A percentile compares a stretch with the other conserved stretches of the same genome.
Evolutionary conservation across 2,888 invertebrate genomes (phyloP).

Genomic region (Agriopis aurantiaria): DNA sequence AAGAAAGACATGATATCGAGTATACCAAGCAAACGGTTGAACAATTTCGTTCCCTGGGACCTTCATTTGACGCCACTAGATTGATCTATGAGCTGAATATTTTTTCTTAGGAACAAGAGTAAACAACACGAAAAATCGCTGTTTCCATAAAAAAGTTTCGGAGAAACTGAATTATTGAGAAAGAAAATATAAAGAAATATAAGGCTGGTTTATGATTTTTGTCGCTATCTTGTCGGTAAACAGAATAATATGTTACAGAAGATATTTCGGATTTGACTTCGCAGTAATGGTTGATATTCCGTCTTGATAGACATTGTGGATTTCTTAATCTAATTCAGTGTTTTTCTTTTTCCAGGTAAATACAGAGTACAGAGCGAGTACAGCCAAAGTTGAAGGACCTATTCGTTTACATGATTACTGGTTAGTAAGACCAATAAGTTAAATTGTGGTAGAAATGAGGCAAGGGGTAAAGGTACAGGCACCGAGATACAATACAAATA

Average conservation of each 20-base stretch:
- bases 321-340: not conserved
- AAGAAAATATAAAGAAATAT: conserved; percentile 7
- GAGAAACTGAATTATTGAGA: conserved; percentile 18
- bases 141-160: conserved; percentile 14
- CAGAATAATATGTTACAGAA: not conserved
- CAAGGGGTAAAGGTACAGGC: no score
- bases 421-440: no score
- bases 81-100: conserved; percentile 19
- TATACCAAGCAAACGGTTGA: not conserved
- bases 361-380: not conserved
- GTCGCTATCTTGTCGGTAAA: not conserved
- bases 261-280: not conserved
- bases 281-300: not conserved
- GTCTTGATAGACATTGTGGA: no score
- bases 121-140: conserved; percentile 15
- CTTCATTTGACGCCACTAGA: conserved; percentile 8
- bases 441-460: no score
- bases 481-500: no score
- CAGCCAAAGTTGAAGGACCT: not conserved
- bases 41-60: conserved; percentile 7
- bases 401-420: not conserved
- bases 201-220: conserved; percentile 4
- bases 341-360: conserved; percentile 10
- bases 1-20: not conserved
- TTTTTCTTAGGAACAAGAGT: conserved; percentile 13